phyloP scores from a whole-genome alignment of 35 echinoderm and acorn worm genomes.

The Anneissia japonica region DNA sequence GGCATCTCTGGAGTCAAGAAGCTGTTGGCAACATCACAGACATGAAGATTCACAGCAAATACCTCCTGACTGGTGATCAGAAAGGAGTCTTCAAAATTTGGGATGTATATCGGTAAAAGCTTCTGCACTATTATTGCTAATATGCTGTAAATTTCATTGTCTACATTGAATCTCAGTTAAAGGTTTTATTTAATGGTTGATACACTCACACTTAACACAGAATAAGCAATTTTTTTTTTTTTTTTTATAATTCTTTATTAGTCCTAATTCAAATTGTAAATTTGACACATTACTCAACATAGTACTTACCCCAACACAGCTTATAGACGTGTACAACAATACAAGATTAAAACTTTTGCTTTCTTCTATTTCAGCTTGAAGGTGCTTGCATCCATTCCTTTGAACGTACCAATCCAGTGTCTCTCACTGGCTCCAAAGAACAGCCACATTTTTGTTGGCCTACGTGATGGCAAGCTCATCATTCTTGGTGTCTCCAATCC shows the following conservation, averaged over 20 bases:
- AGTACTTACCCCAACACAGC: no score
- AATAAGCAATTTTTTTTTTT: no score
- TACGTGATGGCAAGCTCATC: slow-evolving; percentile 96
- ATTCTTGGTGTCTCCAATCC: slow-evolving; percentile 80
- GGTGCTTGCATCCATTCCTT: slow-evolving; percentile 51
- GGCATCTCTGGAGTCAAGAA: slow-evolving; percentile 45
- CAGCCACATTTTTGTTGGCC: slow-evolving; percentile 86
- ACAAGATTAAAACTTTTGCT: no score
- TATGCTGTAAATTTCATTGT: no score
- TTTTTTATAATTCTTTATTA: no score
- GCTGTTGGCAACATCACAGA: slow-evolving; percentile 52
- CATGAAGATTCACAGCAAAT: slow-evolving; percentile 54
- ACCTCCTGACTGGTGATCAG: slow-evolving; percentile 72
- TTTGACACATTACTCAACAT: no score
- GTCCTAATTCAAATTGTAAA: no score
- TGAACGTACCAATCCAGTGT: slow-evolving; percentile 81
- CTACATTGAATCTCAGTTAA: no score
- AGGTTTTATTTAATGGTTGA: no score
- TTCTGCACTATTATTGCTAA: no score
- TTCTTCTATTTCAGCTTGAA: slow-evolving; percentile 44
- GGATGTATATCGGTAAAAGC: slow-evolving; percentile 74
- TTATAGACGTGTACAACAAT: no score
- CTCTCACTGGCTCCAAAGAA: slow-evolving; percentile 77
- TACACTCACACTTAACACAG: no score
- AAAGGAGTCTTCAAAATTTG: slow-evolving; percentile 70